These are phyloP conservation scores for Melanophora roralis DNA, from an alignment of 2,888 invertebrate genomes.

Conservation along the genomic window DNA sequence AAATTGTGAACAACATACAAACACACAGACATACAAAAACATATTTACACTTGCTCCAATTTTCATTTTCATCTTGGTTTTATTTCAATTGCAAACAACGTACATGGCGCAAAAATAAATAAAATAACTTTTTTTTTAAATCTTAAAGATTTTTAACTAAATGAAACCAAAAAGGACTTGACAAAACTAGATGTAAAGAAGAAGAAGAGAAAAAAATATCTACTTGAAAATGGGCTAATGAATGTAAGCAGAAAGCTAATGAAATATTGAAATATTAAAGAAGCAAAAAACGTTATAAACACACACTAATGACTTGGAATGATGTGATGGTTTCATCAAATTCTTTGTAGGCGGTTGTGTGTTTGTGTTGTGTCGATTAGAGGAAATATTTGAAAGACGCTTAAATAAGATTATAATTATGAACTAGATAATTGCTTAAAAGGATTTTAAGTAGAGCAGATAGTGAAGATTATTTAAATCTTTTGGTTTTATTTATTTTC, in stretches of 20 bases:
- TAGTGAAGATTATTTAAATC: too few species aligned
- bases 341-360: too few species aligned
- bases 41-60: conserved; percentile 22
- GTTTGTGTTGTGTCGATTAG: too few species aligned
- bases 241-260: conserved; percentile 22
- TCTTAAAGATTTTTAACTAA: conserved; percentile 9
- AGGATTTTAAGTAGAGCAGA: neutral
- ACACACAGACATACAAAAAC: too few species aligned
- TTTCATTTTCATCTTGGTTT: conserved; percentile 20
- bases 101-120: neutral
- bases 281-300: neutral
- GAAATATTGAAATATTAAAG: conserved; percentile 23
- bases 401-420: neutral
- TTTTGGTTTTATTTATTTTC: too few species aligned
- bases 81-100: conserved; percentile 7
- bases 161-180: conserved; percentile 10
- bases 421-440: neutral
- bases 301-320: conserved; percentile 14
- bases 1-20: too few species aligned
- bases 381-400: too few species aligned
- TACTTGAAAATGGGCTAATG: conserved; percentile 8
- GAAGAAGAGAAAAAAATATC: neutral
- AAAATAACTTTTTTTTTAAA: conserved; percentile 11
- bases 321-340: neutral
- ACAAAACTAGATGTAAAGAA: neutral